Base-by-base conservation (phyloP, 1,140 invertebrate genomes). In the Nylanderia fulva region DNA sequence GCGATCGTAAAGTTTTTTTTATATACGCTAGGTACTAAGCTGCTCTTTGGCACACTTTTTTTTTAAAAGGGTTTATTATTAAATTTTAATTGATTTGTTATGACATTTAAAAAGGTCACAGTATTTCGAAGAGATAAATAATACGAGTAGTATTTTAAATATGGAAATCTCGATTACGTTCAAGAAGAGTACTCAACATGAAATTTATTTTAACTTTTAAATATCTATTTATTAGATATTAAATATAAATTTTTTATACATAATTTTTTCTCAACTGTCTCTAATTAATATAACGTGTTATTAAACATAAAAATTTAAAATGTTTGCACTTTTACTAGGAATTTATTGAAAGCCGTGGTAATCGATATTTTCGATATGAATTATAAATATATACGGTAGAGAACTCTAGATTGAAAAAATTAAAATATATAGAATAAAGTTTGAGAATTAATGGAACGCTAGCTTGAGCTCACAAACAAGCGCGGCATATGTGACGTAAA, bases 141-240 rank as follows among this genome's bases (percentile, higher is more conserved):
- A 21, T 42, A 61, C 3, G 21, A 42, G 21, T 33, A n/a, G 42
- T 61, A 42, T 27, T 61, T 75, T 21, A 45, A 63, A 42, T 11
- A 54, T 27, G 36, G 27, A 2, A 71, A 42, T 82, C 66, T 71
- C 77, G 77, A 60, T 82, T 82, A 72, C 36, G 54, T 82, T 58
- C 27, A 29, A 39, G 11, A 8, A 18, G 3, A 18, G 3, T 39
- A 42, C 1, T 60, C 13, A 29, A 39, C 7, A 21, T 79, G n/a
- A 27, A 54, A 79, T 79, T 11, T 36, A 18, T 54, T n/a, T n/a
- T 54, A 68, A 54, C 0, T 33, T 79, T 54, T 18, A 66, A 24
- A 33, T 52, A 39, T 68, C 45, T n/a, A n/a, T n/a, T n/a, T n/a
- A n/a, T n/a, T n/a, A n/a, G n/a, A n/a, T n/a, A n/a, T n/a, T n/a